Evolutionary conservation across 2,113 vertebrate species (phyloP).

Genomic region (Rutilus rutilus): DNA sequence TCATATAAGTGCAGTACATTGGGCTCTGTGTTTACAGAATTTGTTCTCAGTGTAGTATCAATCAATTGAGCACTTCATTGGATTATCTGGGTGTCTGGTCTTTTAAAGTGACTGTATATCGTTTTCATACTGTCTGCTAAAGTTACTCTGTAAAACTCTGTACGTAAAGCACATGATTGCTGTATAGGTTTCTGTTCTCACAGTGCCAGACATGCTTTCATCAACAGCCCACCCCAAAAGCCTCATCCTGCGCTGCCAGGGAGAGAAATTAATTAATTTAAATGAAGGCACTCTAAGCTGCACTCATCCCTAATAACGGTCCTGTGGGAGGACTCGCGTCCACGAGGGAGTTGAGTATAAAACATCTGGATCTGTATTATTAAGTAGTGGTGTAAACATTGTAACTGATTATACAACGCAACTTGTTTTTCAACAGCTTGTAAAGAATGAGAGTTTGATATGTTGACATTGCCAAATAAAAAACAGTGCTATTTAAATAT

Average conservation of each 20-base stretch:
- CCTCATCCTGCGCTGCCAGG: constrained; percentile 11
- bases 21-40: not conserved
- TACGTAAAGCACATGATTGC: constrained; percentile 43
- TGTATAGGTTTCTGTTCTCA: constrained; percentile 45
- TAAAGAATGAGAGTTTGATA: not conserved
- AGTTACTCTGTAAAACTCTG: constrained; percentile 48
- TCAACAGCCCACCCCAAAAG: not conserved
- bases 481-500: too few species aligned
- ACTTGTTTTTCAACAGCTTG: not conserved
- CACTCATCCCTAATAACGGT: constrained; percentile 32
- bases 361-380: not conserved
- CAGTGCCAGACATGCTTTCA: constrained; percentile 34
- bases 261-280: constrained; percentile 42
- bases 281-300: constrained; percentile 17
- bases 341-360: not conserved
- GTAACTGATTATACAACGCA: not conserved
- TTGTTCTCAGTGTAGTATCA: constrained; percentile 7
- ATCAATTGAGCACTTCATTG: constrained; percentile 49
- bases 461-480: not conserved
- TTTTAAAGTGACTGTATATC: constrained; percentile 50
- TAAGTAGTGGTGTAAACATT: not conserved
- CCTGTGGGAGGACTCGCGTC: not conserved
- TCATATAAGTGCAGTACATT: not conserved
- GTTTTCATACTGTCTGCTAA: constrained; percentile 48
- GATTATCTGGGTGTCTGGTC: constrained; percentile 40